A percentile compares a stretch with the other conserved stretches of the same genome.
Evolutionary conservation across 2,888 invertebrate species (phyloP).

Genomic region (Thereva unica): DNA sequence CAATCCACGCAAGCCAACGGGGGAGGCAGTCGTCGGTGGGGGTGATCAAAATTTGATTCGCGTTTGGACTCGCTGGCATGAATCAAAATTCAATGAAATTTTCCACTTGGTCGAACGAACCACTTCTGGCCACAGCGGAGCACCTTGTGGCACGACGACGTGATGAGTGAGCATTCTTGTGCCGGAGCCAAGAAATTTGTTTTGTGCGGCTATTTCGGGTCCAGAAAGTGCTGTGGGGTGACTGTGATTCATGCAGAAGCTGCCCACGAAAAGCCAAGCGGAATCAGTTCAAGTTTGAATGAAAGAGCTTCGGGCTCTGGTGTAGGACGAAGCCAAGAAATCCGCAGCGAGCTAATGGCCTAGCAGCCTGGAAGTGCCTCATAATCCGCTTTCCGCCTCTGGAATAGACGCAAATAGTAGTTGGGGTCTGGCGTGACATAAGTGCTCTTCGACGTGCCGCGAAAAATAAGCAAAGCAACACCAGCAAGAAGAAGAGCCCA

Average conservation of each 20-base stretch:
- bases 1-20: too few species aligned
- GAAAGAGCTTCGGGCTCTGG: background rate
- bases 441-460: background rate
- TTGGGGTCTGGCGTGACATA: too few species aligned
- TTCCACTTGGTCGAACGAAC: too few species aligned
- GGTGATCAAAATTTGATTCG: too few species aligned
- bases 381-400: too few species aligned
- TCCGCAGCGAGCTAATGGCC: too few species aligned
- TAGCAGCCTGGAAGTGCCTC: too few species aligned
- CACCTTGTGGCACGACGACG: conserved; percentile 8
- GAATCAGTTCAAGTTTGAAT: conserved; percentile 30
- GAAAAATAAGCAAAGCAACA: conserved; percentile 2
- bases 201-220: conserved; percentile 19
- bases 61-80: too few species aligned
- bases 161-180: conserved; percentile 21
- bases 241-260: conserved; percentile 6
- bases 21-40: too few species aligned
- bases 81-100: too few species aligned
- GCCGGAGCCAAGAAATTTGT: conserved; percentile 15
- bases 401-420: too few species aligned
- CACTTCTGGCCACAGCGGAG: background rate
- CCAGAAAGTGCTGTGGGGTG: background rate
- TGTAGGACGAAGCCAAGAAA: background rate
- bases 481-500: conserved; percentile 1
- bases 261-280: background rate